phyloP scores from a whole-genome alignment of 2,888 invertebrate genomes.

The Chironomus tentans region DNA sequence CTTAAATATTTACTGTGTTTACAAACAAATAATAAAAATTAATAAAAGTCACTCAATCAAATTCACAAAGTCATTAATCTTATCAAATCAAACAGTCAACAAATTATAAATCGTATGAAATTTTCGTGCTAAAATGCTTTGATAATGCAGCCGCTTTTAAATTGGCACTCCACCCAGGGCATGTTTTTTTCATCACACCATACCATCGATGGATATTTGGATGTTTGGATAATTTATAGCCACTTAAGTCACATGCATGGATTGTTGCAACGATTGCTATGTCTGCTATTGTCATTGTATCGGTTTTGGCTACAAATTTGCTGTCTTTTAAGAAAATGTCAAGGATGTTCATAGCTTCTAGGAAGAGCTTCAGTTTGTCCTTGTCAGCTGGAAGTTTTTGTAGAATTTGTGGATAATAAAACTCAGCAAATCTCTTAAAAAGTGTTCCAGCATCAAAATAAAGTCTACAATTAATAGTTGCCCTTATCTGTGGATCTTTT shows the following conservation, averaged over 20 bases:
- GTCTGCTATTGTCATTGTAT: conserved; percentile 59
- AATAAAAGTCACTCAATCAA: not conserved
- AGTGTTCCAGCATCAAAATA: conserved; percentile 65
- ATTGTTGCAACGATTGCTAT: conserved; percentile 53
- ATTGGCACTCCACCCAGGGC: not conserved
- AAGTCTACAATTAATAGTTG: conserved; percentile 59
- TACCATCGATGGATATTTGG: conserved; percentile 23
- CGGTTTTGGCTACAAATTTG: conserved; percentile 56
- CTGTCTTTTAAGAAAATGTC: conserved; percentile 57
- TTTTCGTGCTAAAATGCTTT: not conserved
- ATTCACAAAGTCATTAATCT: not conserved
- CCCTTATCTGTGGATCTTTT: conserved; percentile 59
- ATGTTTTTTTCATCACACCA: not conserved
- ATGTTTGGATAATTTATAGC: conserved; percentile 48
- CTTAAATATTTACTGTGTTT: too few species aligned
- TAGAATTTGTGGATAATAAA: conserved; percentile 51
- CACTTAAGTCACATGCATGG: conserved; percentile 53
- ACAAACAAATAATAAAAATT: not conserved
- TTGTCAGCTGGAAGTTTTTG: conserved; percentile 48
- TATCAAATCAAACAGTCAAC: not conserved
- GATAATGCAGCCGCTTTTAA: not conserved
- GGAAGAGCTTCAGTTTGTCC: conserved; percentile 52
- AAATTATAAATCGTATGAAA: not conserved
- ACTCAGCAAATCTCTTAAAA: conserved; percentile 53
- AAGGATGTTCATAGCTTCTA: conserved; percentile 52